phyloP scores from a whole-genome alignment of 1,140 invertebrate genomes.

The Sarcophaga peregrina region DNA sequence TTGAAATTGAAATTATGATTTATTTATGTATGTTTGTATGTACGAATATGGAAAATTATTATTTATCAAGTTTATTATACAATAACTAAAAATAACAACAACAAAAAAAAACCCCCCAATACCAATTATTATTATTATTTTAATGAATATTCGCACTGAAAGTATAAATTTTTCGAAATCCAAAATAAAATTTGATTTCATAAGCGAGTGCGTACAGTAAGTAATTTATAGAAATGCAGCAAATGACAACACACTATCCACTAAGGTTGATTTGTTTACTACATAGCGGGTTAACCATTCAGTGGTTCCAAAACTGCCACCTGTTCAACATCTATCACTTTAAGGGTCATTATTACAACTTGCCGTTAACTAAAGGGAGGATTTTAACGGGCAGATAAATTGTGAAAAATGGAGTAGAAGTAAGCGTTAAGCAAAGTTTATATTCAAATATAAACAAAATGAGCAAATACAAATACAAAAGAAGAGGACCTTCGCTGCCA shows the following conservation, averaged over 20 bases:
- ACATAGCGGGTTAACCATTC: no score
- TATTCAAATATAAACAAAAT: no score
- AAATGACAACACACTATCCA: not conserved
- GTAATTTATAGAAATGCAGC: constrained; percentile 19
- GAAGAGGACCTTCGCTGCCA: no score
- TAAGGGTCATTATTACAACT: no score
- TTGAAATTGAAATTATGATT: constrained; percentile 8
- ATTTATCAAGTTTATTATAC: constrained; percentile 12
- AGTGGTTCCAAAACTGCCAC: no score
- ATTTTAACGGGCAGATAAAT: no score
- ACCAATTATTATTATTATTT: not conserved
- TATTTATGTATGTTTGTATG: not conserved
- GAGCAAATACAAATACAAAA: no score
- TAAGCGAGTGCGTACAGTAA: not conserved
- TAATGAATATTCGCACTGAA: not conserved
- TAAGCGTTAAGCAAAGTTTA: no score
- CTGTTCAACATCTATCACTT: no score
- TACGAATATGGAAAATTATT: not conserved
- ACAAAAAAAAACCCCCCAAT: not conserved
- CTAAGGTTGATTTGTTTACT: no score
- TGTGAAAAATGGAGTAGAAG: no score
- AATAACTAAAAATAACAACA: not conserved
- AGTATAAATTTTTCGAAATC: constrained; percentile 7
- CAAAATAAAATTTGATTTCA: constrained; percentile 15
- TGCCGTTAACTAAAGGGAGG: no score